Evolutionary conservation across 1,140 invertebrate species (phyloP), one percentile per base, ranked within the genome.

Genomic region (Pissodes strobi): DNA sequence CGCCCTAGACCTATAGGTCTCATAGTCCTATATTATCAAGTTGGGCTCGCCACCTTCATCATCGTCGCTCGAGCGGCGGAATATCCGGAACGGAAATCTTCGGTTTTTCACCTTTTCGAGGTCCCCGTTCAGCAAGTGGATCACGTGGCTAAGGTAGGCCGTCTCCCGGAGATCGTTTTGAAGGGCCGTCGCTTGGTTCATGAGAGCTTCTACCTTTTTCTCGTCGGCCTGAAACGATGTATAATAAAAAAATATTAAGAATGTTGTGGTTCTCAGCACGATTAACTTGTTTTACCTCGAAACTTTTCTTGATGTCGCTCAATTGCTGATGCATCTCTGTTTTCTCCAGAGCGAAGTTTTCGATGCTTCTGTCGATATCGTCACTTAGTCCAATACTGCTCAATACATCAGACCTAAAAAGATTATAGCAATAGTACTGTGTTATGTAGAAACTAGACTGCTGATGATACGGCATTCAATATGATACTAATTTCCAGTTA

Each of bases 31-130:
- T 48, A 67, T 51, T 6, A 67, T 39, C n/a, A 67, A 38, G 41
- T 67, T 64, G 38, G 55, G 23, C 9, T 64, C 39, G 1, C 2
- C 38, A 10, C 18, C 10, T 18, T 53, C 1, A n/a, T 39, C 43
- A 12, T n/a, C n/a, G n/a, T 48, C 49, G 12, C n/a, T 43, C 0
- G 62, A 30, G 25, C 6, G 22, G 22, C 57, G 30, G 17, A 73
- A 68, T 19, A 69, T 62, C 27, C 60, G 63, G 34, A 76, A 74
- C 0, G 74, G 74, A 19, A 68, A 69, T 39, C 65, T 68, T 41
- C 60, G 70, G 1, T 48, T 53, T 30, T 61, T 66, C 4, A 71
- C 67, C 48, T 70, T 67, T 48, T 74, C 71, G 4, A 68, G n/a
- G 37, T 72, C 27, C 6, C 69, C 70, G 12, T 72, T 58, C 9